phyloP scores from a whole-genome alignment of 2,888 invertebrate genomes.

The Schizaphis graminum region DNA sequence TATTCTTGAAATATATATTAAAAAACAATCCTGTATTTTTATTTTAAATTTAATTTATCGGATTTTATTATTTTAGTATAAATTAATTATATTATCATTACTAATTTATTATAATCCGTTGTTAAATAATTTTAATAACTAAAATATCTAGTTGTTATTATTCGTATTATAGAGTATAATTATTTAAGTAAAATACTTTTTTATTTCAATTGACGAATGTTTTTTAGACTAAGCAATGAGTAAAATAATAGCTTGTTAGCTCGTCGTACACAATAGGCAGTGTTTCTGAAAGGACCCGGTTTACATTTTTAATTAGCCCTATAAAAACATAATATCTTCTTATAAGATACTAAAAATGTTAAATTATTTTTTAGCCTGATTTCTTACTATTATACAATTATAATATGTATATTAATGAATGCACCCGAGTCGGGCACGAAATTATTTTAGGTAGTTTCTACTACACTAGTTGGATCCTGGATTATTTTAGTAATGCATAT shows the following conservation, averaged over 20 bases:
- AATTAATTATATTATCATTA: neutral
- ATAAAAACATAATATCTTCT: neutral
- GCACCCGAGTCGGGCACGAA: neutral
- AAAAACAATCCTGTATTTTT: neutral
- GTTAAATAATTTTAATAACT: neutral
- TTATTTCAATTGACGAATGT: neutral
- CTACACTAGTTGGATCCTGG: neutral
- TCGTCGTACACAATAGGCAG: neutral
- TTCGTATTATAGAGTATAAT: neutral
- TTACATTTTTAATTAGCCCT: neutral
- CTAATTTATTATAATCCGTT: neutral
- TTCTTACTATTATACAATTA: neutral
- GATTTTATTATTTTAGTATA: neutral
- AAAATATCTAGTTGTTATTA: neutral
- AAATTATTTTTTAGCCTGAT: neutral
- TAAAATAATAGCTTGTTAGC: neutral
- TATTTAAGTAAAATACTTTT: neutral
- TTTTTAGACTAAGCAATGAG: neutral
- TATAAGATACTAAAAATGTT: neutral
- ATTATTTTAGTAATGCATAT: neutral
- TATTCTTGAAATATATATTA: neutral
- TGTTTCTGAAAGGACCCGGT: neutral
- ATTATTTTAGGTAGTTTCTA: neutral
- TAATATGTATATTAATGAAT: neutral
- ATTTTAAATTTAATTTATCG: neutral